Percentiles rank a stretch among this genome's conserved stretches.
Evolutionary conservation across 2,888 invertebrate species (phyloP).

Genomic region (Melieria picta): DNA sequence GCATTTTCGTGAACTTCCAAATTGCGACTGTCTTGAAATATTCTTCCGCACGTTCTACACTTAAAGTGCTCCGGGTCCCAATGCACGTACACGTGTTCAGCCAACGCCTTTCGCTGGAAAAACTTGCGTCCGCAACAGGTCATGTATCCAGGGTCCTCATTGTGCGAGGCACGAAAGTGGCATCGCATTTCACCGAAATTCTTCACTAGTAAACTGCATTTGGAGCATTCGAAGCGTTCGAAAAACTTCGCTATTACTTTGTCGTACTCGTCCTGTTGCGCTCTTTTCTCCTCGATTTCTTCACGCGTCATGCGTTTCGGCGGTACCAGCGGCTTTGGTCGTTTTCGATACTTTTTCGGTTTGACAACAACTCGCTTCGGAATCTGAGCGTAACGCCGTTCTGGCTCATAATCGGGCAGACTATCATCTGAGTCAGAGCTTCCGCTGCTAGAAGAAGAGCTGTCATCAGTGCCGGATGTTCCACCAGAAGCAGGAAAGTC

Average conservation of each 20-base stretch:
- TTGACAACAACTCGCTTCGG: constrained; percentile 56
- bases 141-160: constrained; percentile 55
- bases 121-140: constrained; percentile 58
- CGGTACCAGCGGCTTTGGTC: constrained; percentile 53
- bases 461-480: constrained; percentile 52
- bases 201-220: constrained; percentile 56
- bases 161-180: constrained; percentile 55
- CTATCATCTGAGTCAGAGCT: constrained; percentile 45
- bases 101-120: constrained; percentile 52
- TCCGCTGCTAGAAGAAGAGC: constrained; percentile 48
- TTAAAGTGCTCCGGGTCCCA: constrained; percentile 61
- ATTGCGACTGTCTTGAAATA: constrained; percentile 54
- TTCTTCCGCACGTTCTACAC: constrained; percentile 52
- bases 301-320: constrained; percentile 57
- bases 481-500: constrained; percentile 31
- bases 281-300: constrained; percentile 54
- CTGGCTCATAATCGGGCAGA: constrained; percentile 51
- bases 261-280: constrained; percentile 55
- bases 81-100: constrained; percentile 58
- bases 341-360: constrained; percentile 59
- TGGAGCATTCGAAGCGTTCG: constrained; percentile 55
- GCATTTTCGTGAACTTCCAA: constrained; percentile 55
- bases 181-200: constrained; percentile 58
- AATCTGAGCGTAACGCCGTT: constrained; percentile 56
- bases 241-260: constrained; percentile 57